Base-by-base conservation (phyloP, 2,888 invertebrate genomes). In the Lycaena phlaeas region DNA sequence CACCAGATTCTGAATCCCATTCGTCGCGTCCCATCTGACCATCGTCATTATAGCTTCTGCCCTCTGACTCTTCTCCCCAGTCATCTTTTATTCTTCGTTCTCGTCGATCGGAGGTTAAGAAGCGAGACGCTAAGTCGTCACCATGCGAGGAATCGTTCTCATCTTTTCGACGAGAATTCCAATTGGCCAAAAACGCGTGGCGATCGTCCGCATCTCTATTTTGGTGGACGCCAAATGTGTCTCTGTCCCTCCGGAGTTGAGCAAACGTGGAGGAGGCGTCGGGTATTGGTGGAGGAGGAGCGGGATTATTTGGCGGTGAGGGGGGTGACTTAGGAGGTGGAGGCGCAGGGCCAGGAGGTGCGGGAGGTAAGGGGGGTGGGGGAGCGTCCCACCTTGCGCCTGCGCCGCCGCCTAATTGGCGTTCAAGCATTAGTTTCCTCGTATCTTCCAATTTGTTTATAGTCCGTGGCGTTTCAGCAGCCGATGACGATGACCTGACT, bases 381-480 rank as follows among this genome's bases (percentile, higher is more conserved):
- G 90, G 73, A 1, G 87, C 87, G 42, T 88, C 89, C 77, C 88
- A 89, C 27, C 88, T 73, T 50, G 86, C 86, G 2, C 87, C 89
- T 10, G 86, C 86, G 3, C 87, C 89, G 11, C 90, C 89, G 54
- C 92, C 90, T 36, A 96, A 68, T 71, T 96, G 95, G 52, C 95
- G 92, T 59, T 96, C 94, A 25, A 96, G 70, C 87, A 95, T 90
- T 57, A 93, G 77, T 60, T 93, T 93, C 40, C 96, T 86, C 5
- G 95, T 93, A 49, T 95, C 94, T 64, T 95, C 95, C 27, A 96
- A 72, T 62, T 96, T 94, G 37, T 95, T 91, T 14, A 90, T 88
- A 0, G 90, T 88, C 1, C 92, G 86, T 1, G 91, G 89, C 47
- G 90, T 90, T 52, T 94, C 93, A 0, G 88, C 86, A 6, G 86